Conservation (phyloP, 2,113 vertebrate species). For the Polypterus bichir region DNA sequence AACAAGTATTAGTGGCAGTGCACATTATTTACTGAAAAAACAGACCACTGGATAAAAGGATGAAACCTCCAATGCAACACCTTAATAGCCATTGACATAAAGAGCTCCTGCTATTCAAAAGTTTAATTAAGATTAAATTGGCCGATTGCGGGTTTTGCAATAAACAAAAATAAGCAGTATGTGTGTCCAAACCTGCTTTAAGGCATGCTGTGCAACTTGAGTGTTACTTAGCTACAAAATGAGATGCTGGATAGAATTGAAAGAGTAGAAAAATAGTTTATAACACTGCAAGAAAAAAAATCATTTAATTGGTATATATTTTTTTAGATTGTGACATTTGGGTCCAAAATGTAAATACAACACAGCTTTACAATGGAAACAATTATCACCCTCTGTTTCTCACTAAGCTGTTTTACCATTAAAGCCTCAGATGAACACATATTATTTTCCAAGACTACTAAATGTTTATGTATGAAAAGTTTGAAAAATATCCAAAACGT, state of each 20-base stretch:
- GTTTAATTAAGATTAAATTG: slow-evolving; percentile 7
- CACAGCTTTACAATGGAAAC: no score
- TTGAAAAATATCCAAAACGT: no score
- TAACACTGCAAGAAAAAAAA: not conserved
- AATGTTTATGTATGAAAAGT: no score
- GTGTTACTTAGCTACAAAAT: slow-evolving; percentile 14
- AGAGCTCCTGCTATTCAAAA: not conserved
- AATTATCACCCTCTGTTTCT: no score
- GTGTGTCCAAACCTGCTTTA: slow-evolving; percentile 29
- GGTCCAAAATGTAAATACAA: not conserved
- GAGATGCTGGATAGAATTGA: slow-evolving; percentile 25
- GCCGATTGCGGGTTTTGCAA: slow-evolving; percentile 2
- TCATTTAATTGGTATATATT: not conserved
- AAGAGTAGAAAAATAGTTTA: not conserved
- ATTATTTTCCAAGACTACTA: no score
- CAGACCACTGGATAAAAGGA: not conserved
- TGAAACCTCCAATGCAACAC: not conserved
- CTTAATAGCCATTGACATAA: not conserved
- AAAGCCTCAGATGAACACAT: no score
- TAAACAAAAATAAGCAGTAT: slow-evolving; percentile 7
- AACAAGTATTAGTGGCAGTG: not conserved
- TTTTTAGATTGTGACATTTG: not conserved
- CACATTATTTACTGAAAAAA: not conserved
- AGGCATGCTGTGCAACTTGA: slow-evolving; percentile 36
- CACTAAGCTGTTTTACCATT: no score